Base-by-base conservation (phyloP, 2,797 vertebrate species). In the Macropus fuliginosus region DNA sequence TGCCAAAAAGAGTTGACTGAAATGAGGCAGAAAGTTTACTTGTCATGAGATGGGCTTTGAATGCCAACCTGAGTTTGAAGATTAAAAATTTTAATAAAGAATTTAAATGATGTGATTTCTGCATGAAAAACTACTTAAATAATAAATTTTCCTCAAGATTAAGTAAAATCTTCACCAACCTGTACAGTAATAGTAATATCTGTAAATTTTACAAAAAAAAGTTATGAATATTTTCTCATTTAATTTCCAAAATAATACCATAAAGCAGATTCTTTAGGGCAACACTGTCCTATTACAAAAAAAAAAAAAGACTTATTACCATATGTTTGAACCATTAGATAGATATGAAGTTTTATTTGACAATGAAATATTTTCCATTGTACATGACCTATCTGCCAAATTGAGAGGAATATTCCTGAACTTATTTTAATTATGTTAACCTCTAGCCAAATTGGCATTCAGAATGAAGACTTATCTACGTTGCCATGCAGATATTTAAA, bases 301-400 rank as follows among this genome's bases (percentile, higher is more conserved):
- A 46, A 46, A 34, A 52, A 87, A 6, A 94, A 96, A 27, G 24
- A 46, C 46, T 54, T 54, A 89, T 56, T 66, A 90, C 6, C 50
- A 93, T 55, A 93, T 46, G 91, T 91, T 93, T 56, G 46, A 94
- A 40, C 59, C 57, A 31, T 55, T 93, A 24, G 21, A 11, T 55
- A 90, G 21, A 91, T 11, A 93, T 8, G n/a, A 21, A 91, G 10
- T 52, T 94, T 11, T 91, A 34, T 62, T 94, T 74, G 14, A 74
- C 18, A 21, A 40, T 74, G n/a, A 40, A 40, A 74, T n/a, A 74
- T 74, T 74, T 40, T 74, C 66, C 12, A 40, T 74, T 91, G 54
- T 92, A 89, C 91, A 24, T 93, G 92, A 62, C 13, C 6, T 93
- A 91, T 56, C 40, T 52, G 50, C 29, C 74, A 93, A 93, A 97